Conservation (phyloP, 2,113 vertebrate species). For the Aplodontia rufa region DNA sequence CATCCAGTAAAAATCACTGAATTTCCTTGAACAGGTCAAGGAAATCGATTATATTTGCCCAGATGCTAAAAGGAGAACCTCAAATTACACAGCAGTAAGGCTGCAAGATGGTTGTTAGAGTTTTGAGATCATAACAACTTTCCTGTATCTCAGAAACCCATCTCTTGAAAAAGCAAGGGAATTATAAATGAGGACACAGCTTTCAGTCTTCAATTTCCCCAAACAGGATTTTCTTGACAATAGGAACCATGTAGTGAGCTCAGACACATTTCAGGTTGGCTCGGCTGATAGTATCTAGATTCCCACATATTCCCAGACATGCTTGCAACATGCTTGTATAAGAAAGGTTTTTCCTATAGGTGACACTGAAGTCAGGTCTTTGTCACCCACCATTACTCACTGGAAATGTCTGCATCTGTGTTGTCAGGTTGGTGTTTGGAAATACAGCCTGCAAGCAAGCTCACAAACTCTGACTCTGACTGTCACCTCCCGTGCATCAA, state of each 20-base stretch:
- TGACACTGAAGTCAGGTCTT: not conserved
- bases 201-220: conserved; percentile 9
- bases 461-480: conserved; percentile 80
- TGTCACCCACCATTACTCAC: not conserved
- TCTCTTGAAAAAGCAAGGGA: not conserved
- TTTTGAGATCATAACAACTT: not conserved
- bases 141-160: not conserved
- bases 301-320: not conserved
- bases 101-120: not conserved
- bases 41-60: not conserved
- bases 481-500: conserved; percentile 80
- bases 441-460: conserved; percentile 75
- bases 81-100: not conserved
- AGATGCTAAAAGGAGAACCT: not conserved
- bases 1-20: not conserved
- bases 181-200: not conserved
- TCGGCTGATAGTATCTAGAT: not conserved
- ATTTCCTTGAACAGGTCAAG: not conserved
- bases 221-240: not conserved
- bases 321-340: not conserved
- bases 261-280: not conserved
- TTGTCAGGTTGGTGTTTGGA: conserved; percentile 82
- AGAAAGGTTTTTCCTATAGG: not conserved
- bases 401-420: conserved; percentile 40
- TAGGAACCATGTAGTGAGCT: not conserved